Conservation (phyloP, 2,113 vertebrate species). For the Rousettus leschenaultii region DNA sequence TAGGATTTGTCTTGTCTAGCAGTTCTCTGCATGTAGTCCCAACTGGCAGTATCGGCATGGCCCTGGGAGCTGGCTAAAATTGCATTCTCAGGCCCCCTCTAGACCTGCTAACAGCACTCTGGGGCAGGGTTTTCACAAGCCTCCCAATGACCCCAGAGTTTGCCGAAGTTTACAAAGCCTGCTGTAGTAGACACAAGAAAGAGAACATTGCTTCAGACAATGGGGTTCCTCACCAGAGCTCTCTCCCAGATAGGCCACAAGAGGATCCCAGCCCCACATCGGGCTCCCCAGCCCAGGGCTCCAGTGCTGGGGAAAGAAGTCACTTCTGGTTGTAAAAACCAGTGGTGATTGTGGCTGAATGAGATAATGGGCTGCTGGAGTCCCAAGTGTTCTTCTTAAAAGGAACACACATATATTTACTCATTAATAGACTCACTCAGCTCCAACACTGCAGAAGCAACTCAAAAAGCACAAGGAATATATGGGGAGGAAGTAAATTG, state of each 20-base stretch:
- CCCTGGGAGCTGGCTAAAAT: not conserved
- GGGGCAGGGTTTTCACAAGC: not conserved
- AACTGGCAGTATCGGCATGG: too few species aligned
- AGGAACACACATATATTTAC: too few species aligned
- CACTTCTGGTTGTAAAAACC: too few species aligned
- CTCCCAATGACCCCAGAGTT: accelerated
- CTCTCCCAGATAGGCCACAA: not conserved
- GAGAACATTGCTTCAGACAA: not conserved
- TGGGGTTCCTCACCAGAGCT: not conserved
- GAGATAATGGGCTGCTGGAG: too few species aligned
- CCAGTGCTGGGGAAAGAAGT: too few species aligned
- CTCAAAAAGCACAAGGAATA: too few species aligned
- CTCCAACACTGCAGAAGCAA: too few species aligned
- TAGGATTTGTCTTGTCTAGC: accelerated
- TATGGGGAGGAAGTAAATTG: too few species aligned
- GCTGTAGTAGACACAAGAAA: not conserved
- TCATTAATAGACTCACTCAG: too few species aligned
- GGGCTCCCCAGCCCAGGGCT: too few species aligned
- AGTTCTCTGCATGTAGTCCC: not conserved
- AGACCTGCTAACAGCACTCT: not conserved
- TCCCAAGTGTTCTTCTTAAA: too few species aligned
- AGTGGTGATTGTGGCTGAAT: too few species aligned
- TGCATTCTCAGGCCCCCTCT: not conserved
- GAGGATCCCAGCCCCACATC: not conserved
- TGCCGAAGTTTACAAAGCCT: not conserved